These are phyloP conservation scores for Ursus arctos DNA, from an alignment of 2,113 vertebrate genomes.

Conservation along the genomic window DNA sequence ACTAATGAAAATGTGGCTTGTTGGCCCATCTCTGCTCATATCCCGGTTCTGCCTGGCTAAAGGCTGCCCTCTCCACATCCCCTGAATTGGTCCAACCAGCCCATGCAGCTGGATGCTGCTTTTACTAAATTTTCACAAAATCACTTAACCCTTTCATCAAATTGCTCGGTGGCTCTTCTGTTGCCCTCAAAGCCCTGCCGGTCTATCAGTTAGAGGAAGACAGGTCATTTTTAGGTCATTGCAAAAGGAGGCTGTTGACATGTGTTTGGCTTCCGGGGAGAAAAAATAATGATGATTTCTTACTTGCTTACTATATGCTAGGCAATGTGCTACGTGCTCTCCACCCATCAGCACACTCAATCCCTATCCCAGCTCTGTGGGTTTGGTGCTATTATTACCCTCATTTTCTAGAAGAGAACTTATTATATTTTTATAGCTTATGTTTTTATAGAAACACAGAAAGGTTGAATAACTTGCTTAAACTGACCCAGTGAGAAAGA, in stretches of 20 bases:
- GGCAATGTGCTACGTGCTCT: not conserved
- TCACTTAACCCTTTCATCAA: not conserved
- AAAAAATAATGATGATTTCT: conserved; percentile 14
- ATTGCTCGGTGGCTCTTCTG: not conserved
- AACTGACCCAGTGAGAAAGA: not conserved
- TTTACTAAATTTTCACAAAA: conserved; percentile 50
- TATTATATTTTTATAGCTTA: conserved; percentile 5
- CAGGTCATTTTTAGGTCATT: not conserved
- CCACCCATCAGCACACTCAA: not conserved
- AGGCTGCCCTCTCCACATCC: not conserved
- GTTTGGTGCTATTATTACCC: not conserved
- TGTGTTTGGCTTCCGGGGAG: not conserved
- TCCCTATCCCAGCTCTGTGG: not conserved
- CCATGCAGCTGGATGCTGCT: not conserved
- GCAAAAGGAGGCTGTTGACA: not conserved
- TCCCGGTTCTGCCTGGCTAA: not conserved
- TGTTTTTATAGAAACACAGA: not conserved
- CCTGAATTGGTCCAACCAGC: rapidly evolving
- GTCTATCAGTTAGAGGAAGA: conserved; percentile 5
- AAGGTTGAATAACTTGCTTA: not conserved
- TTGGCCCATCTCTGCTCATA: not conserved
- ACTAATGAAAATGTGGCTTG: not conserved
- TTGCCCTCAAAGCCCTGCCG: not conserved
- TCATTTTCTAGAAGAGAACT: not conserved
- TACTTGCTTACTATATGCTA: not conserved